These are phyloP conservation scores for Samia ricini DNA, from an alignment of 1,140 invertebrate genomes.

Conservation along the genomic window DNA sequence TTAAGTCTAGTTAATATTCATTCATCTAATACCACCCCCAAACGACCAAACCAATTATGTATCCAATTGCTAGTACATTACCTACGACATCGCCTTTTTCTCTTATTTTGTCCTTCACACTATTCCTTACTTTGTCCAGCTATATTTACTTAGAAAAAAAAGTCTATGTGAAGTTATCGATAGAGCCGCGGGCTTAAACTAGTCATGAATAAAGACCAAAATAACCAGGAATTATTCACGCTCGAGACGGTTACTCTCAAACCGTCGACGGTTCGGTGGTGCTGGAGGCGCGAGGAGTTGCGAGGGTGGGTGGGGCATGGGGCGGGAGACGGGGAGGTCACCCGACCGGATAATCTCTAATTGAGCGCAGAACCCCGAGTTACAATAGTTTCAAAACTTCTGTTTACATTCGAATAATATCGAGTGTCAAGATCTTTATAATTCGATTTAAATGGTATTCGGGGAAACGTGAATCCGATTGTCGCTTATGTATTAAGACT, in stretches of 20 bases:
- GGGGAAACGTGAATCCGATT: neutral
- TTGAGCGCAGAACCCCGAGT: neutral
- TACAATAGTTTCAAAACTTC: neutral
- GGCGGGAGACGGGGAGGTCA: neutral
- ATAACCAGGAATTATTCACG: neutral
- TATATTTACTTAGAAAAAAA: too few species aligned
- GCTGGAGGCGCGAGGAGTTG: too few species aligned
- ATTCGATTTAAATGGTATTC: neutral
- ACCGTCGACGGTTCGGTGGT: neutral
- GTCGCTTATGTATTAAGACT: neutral
- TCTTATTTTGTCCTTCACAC: too few species aligned
- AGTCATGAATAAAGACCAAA: slow-evolving; percentile 1
- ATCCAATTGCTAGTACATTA: too few species aligned
- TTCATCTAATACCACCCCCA: too few species aligned
- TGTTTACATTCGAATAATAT: neutral
- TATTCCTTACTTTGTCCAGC: too few species aligned
- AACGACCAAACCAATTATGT: too few species aligned
- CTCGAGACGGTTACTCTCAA: neutral
- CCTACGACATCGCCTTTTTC: too few species aligned
- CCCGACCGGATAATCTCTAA: neutral
- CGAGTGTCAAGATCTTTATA: slow-evolving; percentile 1
- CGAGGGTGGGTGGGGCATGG: too few species aligned
- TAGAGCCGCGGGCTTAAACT: neutral
- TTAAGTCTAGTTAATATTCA: too few species aligned
- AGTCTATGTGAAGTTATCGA: neutral